Percentiles rank a stretch among this genome's conserved stretches.
phyloP scores from a whole-genome alignment of 2,888 invertebrate species.

The Dorcus hopei region DNA sequence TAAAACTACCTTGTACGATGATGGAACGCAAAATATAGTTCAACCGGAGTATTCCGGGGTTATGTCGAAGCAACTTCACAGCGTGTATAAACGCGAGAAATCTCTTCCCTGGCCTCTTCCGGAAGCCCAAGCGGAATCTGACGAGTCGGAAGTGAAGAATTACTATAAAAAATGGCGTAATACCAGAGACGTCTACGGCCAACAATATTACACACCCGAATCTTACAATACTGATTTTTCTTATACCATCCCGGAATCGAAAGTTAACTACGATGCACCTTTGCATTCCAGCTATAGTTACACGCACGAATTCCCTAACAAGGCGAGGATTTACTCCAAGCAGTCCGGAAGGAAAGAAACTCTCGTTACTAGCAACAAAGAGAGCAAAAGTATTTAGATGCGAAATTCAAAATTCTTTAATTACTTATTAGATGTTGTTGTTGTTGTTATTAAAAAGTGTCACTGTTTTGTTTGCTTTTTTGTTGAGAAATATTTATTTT shows the following conservation, averaged over 20 bases:
- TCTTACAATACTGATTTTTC: conserved; percentile 3
- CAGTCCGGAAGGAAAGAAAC: too few species aligned
- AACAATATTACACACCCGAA: not conserved
- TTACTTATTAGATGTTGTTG: too few species aligned
- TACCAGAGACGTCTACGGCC: not conserved
- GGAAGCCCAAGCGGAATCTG: conserved; percentile 13
- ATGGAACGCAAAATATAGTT: conserved; percentile 16
- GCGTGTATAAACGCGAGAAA: conserved; percentile 37
- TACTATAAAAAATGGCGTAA: conserved; percentile 5
- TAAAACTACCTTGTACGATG: not conserved
- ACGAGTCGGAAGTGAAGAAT: conserved; percentile 7
- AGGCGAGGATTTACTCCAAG: too few species aligned
- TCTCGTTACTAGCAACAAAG: too few species aligned
- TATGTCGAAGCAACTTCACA: conserved; percentile 33
- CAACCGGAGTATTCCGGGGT: conserved; percentile 39
- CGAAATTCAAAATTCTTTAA: too few species aligned
- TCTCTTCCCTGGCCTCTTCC: conserved; percentile 37
- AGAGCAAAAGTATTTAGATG: too few species aligned
- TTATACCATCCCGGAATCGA: not conserved
- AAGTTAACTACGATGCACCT: not conserved
- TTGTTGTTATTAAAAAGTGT: too few species aligned
- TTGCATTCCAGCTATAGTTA: too few species aligned
- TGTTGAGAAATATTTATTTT: too few species aligned
- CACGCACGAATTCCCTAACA: too few species aligned
- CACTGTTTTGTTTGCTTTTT: too few species aligned